Percentiles rank a stretch among this genome's conserved stretches.
phyloP scores from a whole-genome alignment of 1,140 invertebrate genomes.

The Wiebesia pumilae region DNA sequence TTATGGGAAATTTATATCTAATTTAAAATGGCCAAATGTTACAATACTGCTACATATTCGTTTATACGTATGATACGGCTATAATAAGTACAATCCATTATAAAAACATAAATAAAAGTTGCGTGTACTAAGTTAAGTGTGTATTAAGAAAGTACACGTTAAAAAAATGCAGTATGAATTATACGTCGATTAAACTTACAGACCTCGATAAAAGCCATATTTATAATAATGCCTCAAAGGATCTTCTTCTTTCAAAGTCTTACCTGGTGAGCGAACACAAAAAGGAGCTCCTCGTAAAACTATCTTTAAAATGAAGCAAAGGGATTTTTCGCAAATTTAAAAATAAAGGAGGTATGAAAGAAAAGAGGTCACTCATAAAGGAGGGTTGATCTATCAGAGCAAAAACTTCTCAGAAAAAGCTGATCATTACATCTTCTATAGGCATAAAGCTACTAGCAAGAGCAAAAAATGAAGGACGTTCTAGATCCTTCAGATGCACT shows the following conservation, averaged over 20 bases:
- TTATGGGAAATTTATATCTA: too few species aligned
- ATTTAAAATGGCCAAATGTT: too few species aligned
- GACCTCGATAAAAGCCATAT: too few species aligned
- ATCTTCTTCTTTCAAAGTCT: neutral
- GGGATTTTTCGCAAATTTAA: neutral
- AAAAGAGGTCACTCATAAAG: neutral
- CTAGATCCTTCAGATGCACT: neutral
- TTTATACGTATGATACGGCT: too few species aligned
- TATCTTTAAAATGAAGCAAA: neutral
- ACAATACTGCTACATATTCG: too few species aligned
- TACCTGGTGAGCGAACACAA: neutral
- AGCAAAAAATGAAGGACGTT: neutral
- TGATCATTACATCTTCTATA: neutral
- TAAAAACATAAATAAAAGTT: too few species aligned
- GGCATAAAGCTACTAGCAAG: neutral
- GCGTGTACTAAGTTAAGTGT: too few species aligned
- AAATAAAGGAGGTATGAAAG: neutral
- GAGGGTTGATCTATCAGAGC: neutral
- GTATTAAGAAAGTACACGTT: too few species aligned
- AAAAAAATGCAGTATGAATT: too few species aligned
- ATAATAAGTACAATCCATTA: too few species aligned
- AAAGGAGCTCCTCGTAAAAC: neutral
- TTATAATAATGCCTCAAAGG: neutral
- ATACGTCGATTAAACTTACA: too few species aligned
- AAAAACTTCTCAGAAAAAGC: constrained; percentile 8